phyloP scores from a whole-genome alignment of 2,113 vertebrate genomes.

The Coracopsis vasa region DNA sequence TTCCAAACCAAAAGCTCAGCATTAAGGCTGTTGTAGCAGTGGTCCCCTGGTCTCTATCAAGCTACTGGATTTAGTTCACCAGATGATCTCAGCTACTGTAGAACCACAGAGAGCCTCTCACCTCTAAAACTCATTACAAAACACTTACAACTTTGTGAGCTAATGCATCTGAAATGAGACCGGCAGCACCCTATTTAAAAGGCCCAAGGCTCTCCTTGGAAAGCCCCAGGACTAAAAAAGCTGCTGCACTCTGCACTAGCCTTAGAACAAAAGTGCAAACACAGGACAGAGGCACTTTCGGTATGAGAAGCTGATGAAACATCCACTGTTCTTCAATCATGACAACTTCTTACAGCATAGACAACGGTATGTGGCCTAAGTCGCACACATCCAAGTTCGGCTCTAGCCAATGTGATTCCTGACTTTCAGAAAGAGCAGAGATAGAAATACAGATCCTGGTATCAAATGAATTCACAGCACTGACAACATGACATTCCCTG shows the following conservation, averaged over 20 bases:
- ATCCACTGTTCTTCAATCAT: not conserved
- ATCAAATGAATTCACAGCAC: not conserved
- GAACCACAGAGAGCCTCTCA: not conserved
- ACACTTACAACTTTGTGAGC: not conserved
- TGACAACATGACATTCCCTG: not conserved
- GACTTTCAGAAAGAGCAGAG: not conserved
- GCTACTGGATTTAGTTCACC: not conserved
- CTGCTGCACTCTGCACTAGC: not conserved
- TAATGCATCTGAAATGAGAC: not conserved
- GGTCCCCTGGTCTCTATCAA: not conserved
- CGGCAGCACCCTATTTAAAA: not conserved
- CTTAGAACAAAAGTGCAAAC: not conserved
- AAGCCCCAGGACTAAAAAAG: not conserved
- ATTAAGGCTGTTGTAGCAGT: not conserved
- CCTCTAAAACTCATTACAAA: not conserved
- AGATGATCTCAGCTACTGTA: constrained; percentile 16
- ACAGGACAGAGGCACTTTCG: not conserved
- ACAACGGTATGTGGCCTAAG: rapidly evolving
- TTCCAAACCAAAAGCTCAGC: not conserved
- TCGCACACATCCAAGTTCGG: not conserved
- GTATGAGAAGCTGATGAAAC: not conserved
- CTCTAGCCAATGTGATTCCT: not conserved
- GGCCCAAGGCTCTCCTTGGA: not conserved
- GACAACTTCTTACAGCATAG: not conserved
- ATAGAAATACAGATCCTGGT: not conserved